Conservation (phyloP, 1,140 invertebrate genomes). For the Microplitis mediator region DNA sequence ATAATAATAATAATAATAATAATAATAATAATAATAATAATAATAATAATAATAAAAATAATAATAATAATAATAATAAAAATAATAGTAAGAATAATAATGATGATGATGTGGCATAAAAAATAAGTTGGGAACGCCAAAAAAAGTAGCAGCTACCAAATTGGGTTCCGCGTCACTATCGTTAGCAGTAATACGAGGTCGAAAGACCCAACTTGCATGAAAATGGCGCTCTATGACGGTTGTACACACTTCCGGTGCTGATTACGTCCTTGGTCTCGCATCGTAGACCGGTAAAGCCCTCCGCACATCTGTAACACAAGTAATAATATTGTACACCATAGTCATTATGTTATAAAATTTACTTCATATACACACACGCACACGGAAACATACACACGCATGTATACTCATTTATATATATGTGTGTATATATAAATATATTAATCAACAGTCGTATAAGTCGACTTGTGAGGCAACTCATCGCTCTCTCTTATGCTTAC, state of each 20-base stretch:
- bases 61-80: not conserved
- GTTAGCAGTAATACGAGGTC: conserved; percentile 67
- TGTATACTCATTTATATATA: no score
- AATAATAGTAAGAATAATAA: not conserved
- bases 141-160: conserved; percentile 44
- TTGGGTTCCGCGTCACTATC: conserved; percentile 59
- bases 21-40: not conserved
- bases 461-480: not conserved
- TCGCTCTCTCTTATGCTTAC: conserved; percentile 9
- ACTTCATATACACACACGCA: not conserved
- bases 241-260: conserved; percentile 70
- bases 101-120: not conserved
- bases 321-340: conserved; percentile 7
- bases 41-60: not conserved
- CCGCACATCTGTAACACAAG: conserved; percentile 75
- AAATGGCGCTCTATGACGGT: conserved; percentile 63
- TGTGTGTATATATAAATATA: not conserved
- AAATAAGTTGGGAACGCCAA: conserved; percentile 42
- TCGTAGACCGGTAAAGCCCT: conserved; percentile 80
- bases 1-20: not conserved
- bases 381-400: not conserved
- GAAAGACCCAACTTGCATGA: conserved; percentile 67
- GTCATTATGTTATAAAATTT: not conserved
- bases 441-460: not conserved
- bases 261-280: conserved; percentile 82